Conservation (phyloP, 2,113 vertebrate genomes). For the Oceanodroma tethys region DNA sequence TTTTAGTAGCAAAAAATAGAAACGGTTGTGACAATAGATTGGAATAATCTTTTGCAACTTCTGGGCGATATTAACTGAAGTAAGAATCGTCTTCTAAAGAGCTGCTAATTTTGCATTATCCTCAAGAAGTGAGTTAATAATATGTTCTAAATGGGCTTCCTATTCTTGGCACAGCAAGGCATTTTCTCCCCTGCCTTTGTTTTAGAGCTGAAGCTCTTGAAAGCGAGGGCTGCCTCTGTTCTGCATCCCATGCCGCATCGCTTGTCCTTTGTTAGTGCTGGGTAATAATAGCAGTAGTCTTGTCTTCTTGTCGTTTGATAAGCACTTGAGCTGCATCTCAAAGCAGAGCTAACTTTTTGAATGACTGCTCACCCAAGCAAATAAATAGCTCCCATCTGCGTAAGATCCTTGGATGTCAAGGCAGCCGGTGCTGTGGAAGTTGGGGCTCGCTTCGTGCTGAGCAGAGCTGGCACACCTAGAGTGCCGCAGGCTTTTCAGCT, state of each 20-base stretch:
- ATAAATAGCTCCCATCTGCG: neutral
- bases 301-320: neutral
- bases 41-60: neutral
- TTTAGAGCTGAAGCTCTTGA: neutral
- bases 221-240: neutral
- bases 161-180: neutral
- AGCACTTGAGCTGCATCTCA: neutral
- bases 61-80: neutral
- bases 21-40: neutral
- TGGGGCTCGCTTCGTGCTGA: neutral
- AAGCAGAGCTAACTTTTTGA: neutral
- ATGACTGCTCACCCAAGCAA: neutral
- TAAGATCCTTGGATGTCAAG: neutral
- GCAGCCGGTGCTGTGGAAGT: neutral
- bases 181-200: neutral
- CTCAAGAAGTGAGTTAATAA: neutral
- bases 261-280: neutral
- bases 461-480: neutral
- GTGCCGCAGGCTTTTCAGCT: neutral
- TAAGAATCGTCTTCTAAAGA: neutral
- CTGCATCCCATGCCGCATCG: neutral
- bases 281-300: neutral
- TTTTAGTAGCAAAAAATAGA: neutral
- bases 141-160: neutral
- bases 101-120: neutral